Evolutionary conservation across 1,140 invertebrate genomes (phyloP), one percentile per base, ranked within the genome.

Genomic region (Papilio dardanus): DNA sequence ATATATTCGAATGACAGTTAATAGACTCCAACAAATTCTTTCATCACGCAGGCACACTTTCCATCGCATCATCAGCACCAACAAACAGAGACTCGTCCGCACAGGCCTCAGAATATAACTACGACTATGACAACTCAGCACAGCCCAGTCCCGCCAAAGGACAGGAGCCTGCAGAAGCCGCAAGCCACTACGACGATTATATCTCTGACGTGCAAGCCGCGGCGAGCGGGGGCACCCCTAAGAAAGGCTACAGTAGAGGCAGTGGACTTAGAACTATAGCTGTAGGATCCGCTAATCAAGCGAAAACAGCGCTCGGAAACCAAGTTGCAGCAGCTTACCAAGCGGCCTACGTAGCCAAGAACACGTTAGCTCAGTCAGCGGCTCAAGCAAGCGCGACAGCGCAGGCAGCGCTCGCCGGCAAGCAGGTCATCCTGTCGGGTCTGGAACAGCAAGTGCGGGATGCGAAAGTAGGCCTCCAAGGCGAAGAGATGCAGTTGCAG

Each of bases 281-380:
- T 30, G 89, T 92, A 5, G 96, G 96, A 2, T 96, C 96, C 0
- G 96, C 96, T 1, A 96, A 96, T 84, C 95, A 96, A 81, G 96
- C 96, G 1, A 94, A 95, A 76, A 95, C 94, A 68, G 95, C 95
- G 19, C 92, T 96, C 0, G 94, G 94, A 7, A 96, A 95, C 80
- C 96, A 96, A 81, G 94, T 95, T 24, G 94, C 95, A 0, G 96
- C 96, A 1, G 96, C 95, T 2, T 94, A 94, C 65, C 96, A 96
- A 85, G 96, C 96, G 0, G 96, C 96, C 1, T 96, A 95, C 80
- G 94, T 95, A 0, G 96, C 96, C 0, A 96, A 96, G 87, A 96
- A 96, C 79, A 96, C 95, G 0, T 80, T 96, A 62, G 96, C 96
- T 7, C 96, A 96, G 81, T 94, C 95, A 2, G 96, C 96, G 0